Base-by-base conservation (phyloP, 2,888 invertebrate genomes). In the Trimorus sp. region DNA sequence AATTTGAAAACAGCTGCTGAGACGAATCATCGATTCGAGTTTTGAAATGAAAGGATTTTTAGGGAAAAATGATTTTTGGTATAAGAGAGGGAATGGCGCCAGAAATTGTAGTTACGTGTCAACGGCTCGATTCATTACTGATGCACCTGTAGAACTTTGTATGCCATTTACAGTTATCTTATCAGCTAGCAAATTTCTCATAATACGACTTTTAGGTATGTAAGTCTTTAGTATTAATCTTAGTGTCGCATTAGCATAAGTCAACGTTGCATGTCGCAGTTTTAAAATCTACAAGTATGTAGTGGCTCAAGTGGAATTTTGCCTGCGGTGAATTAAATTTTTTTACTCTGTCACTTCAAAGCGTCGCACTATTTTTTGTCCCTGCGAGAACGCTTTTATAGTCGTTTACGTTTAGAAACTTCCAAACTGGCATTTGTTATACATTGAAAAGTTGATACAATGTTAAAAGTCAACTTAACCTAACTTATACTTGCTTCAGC, bases 211-310 rank as follows among this genome's bases (percentile, higher is more conserved):
- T 73, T 58, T 51, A 66, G 56, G 14, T 11, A 15, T 16, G 49
- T 69, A 40, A 45, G 49, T 56, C 63, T 70, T 69, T n/a, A 26
- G 65, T 63, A 65, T 77, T 70, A 77, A 77, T 70, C 70, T 77
- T 70, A 42, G 51, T 65, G 77, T 70, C 70, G 37, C 77, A 77
- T 77, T 77, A 77, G 65, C 77, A 65, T 63, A 78, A 77, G 66
- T 77, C 70, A 69, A 58, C 54, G 77, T 16, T 45, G 53, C 69
- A 56, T 56, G 62, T 76, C 56, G 63, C 12, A 58, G 63, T 70
- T 69, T 37, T 77, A 62, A 69, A 58, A 70, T 69, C 48, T 63
- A 58, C 69, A 70, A 9, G 62, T 60, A 45, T 26, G 11, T 40
- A 56, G 54, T 45, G 54, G 48, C 48, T 69, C 8, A 7, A 54